Evolutionary conservation across 1,140 invertebrate species (phyloP), one percentile per base, ranked within the genome.

Genomic region (Aphis gossypii): DNA sequence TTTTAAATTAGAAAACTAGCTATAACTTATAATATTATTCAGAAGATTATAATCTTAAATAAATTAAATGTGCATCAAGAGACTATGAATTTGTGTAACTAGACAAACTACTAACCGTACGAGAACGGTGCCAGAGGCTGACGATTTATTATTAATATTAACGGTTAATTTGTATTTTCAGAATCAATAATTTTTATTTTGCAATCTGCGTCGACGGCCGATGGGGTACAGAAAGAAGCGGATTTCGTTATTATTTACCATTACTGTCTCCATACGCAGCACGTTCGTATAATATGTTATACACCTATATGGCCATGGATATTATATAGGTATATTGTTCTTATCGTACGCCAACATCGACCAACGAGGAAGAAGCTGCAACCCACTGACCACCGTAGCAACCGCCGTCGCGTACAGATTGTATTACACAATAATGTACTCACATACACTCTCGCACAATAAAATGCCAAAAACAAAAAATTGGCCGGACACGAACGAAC

Each of bases 301-400:
- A 76, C 14, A n/a, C 60, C 60, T 76, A 76, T 76, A 76, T 76
- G 60, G 30, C 60, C 60, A 76, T 76, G 5, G n/a, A 18, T 54
- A 23, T 54, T n/a, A 76, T 76, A 76, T 7, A n/a, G 14, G 46
- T 51, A 51, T 76, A 76, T n/a, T 76, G n/a, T n/a, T 76, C 14
- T 76, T 76, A 76, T 23, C 60, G 5, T n/a, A n/a, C 60, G 30
- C 60, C 30, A n/a, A n/a, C 60, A 76, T 76, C 30, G 60, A n/a
- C 60, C 60, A 76, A 76, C 60, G 60, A 76, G 60, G 60, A 76
- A 76, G n/a, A 76, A 76, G 60, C 60, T 76, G 60, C 60, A 76
- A 76, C 60, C 60, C 60, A 76, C 60, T 76, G 30, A 76, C 60
- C 60, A 76, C 60, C 60, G 30, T 30, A 14, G 60, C 56, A 60